A percentile compares a stretch with the other conserved stretches of the same genome.
Evolutionary conservation across 1,140 invertebrate genomes (phyloP).

Genomic region (Pachyrhynchus sulphureomaculatus): DNA sequence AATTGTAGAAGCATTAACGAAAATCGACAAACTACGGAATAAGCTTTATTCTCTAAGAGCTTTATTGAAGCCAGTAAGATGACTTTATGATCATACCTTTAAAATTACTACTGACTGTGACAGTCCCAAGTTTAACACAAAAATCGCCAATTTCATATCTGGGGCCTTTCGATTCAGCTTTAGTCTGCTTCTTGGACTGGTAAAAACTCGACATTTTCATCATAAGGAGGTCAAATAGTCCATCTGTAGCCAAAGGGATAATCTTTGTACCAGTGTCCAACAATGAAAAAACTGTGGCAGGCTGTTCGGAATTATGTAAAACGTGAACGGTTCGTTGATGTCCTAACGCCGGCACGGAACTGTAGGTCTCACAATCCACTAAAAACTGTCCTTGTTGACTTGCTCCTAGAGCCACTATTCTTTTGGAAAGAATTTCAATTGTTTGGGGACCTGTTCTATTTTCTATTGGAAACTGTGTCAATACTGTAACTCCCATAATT

Average conservation of each 20-base stretch:
- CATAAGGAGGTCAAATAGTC: constrained; percentile 88
- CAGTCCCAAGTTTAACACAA: constrained; percentile 89
- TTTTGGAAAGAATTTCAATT: constrained; percentile 82
- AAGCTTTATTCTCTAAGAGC: too few species aligned
- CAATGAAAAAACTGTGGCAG: constrained; percentile 89
- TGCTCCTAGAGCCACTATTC: constrained; percentile 82
- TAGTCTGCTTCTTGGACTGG: constrained; percentile 83
- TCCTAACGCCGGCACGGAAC: constrained; percentile 72
- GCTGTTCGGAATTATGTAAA: constrained; percentile 93
- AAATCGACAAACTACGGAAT: too few species aligned
- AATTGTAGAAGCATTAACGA: too few species aligned
- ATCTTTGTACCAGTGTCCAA: constrained; percentile 84
- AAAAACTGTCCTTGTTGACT: constrained; percentile 84
- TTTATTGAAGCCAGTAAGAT: too few species aligned
- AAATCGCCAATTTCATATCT: constrained; percentile 93
- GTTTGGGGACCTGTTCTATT: constrained; percentile 82
- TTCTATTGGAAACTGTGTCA: constrained; percentile 84
- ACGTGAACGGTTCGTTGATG: constrained; percentile 82
- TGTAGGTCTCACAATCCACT: constrained; percentile 94
- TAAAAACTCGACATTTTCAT: constrained; percentile 86
- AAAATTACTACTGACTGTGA: constrained; percentile 89
- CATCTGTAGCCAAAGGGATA: constrained; percentile 85
- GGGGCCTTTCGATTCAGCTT: constrained; percentile 86
- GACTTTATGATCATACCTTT: too few species aligned
- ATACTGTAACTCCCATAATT: constrained; percentile 50